Base-by-base conservation (phyloP, 2,888 invertebrate genomes). In the Synergus japonicus region DNA sequence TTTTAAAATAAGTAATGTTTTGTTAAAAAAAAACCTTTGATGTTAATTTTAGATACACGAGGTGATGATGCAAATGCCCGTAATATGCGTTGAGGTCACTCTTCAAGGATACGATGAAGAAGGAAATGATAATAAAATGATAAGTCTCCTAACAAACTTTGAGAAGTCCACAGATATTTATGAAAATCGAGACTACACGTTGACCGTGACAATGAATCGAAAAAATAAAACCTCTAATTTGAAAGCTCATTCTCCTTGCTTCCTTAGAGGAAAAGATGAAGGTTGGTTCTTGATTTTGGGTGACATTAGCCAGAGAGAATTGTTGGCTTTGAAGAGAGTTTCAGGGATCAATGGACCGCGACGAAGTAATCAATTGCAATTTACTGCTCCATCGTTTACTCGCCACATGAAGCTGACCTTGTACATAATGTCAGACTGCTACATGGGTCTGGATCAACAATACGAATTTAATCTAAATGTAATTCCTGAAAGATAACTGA, bases 231-330 rank as follows among this genome's bases (percentile, higher is more conserved):
- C 93, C 77, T 92, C 93, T 1, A 94, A 93, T 87, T 94, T 94
- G 44, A 93, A 93, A 86, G 97, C 96, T n/a, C 93, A 96, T 82
- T 96, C 97, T 81, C 97, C 97, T 0, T 95, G 95, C 82, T 99
- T 98, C 93, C 96, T 97, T 1, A 98, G 98, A 91, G 95, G 96
- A 58, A 99, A 99, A 93, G 97, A 97, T 89, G 99, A 99, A 91
- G 97, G 98, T 79, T 99, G 99, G 99, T 96, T 99, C 92, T 90
- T 98, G 2, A 94, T 98, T 0, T 93, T 99, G 10, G 98, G 98
- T 2, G 94, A 95, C 41, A 92, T 95, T 37, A 95, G 95, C 77
- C 93, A 93, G 0, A 94, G 94, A 41, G 97, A 98, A 87, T 93
- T 99, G 54, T 92, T 96, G 83, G 97, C 98, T 1, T 92, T 99